Base-by-base conservation (phyloP, 2,888 invertebrate species). In the Apodemia hepburni region DNA sequence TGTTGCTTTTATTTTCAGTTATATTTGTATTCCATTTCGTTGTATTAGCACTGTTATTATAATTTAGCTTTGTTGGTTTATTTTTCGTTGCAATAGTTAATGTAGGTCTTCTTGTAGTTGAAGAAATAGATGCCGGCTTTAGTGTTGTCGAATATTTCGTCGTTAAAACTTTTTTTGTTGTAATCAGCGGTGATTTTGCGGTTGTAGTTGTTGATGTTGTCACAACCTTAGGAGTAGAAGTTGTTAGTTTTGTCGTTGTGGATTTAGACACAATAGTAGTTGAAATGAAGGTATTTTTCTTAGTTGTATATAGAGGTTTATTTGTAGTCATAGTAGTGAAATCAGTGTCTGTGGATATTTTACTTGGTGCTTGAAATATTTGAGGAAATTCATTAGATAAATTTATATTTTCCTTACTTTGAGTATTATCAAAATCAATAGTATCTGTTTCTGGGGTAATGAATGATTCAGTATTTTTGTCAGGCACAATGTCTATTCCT, bases 401-500 rank as follows among this genome's bases (percentile, higher is more conserved):
- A 11, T 74, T 73, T 45, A 76, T 75, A 65, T 73, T 69, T 22
- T 57, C 57, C 29, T 57, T 57, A 15, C 27, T 57, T 57, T 57
- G 57, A 29, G 76, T 68, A 65, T 73, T 74, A 62, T 82, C 76
- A 11, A 79, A 66, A 59, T 85, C 87, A 45, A 87, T 71, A 5
- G 85, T 91, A 65, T 89, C 92, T 6, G 90, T 89, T 71, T 89
- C 91, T 15, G 90, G 90, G 18, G 82, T 82, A 51, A 83, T 81
- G 63, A 86, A 84, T 42, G 81, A 73, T 27, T 73, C 82, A 33
- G 87, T 80, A 33, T 78, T 70, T 75, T 92, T 93, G 70, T 93
- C 92, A 0, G 93, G 91, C 27, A 92, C 88, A 58, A 94, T 92
- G 69, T 94, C 93, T 18, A 92, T 92, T 8, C 94, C 94, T 8